Base-by-base conservation (phyloP, 2,113 vertebrate genomes). In the Pluvianellus socialis region DNA sequence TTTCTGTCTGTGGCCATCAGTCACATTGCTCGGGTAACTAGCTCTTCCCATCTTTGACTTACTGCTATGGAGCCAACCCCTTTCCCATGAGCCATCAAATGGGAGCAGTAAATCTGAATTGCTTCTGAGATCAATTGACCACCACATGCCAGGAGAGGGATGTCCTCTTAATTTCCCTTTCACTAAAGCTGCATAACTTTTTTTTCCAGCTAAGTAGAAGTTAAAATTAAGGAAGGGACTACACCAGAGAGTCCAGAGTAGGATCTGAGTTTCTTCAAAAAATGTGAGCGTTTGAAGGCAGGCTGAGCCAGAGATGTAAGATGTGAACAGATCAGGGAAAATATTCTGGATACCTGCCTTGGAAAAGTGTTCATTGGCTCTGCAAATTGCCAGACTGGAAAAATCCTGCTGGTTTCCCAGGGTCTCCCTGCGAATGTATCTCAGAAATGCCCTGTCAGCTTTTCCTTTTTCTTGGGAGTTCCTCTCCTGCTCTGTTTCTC, bases 51-150 rank as follows among this genome's bases (percentile, higher is more conserved):
- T 65, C 52, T 94, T 56, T 89, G 65, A 71, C 73, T 83, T 92
- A 44, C 27, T 92, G 44, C 44, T 82, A 13, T 22, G 40, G 26
- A 87, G 30, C 73, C 80, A 75, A 15, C 72, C 75, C 56, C 32
- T 79, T 68, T 93, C 66, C 44, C 40, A 40, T n/a, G 22, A 87
- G 80, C 61, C 33, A 38, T 86, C 53, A 61, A 75, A 49, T 44
- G 44, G 53, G 44, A 87, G 28, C 70, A 94, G 62, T 92, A 94
- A 91, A 79, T 95, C 66, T 79, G 70, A 92, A n/a, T 52, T 49
- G 3, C 49, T 88, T 79, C 86, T 94, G 73, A 80, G 84, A 75
- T 72, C 76, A 61, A 38, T 38, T 81, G 83, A 68, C 56, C 76
- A 14, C 32, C 2, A 27, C 26, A 53, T 70, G 49, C 70, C 0